A percentile compares a stretch with the other conserved stretches of the same genome.
Conservation (phyloP, 2,797 vertebrate species). For the Buceros bicornis region DNA sequence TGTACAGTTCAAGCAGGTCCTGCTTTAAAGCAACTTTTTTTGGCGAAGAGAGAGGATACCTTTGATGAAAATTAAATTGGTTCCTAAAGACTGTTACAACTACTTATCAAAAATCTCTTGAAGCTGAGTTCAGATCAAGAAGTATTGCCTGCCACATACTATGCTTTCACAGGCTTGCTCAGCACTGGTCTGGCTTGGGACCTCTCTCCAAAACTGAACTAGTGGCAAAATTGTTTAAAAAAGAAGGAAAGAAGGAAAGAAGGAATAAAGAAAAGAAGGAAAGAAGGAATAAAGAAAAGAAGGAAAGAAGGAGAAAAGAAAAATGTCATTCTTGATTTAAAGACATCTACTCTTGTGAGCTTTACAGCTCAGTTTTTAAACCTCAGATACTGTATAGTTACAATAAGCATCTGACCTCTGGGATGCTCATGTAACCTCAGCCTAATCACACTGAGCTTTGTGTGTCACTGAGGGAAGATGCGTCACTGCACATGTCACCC, state of each 20-base stretch:
- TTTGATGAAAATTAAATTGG: conserved; percentile 4
- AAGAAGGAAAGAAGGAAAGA: neutral
- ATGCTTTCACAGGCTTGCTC: neutral
- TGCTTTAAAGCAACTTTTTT: conserved; percentile 6
- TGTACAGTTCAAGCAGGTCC: neutral
- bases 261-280: neutral
- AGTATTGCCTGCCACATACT: neutral
- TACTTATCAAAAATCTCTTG: neutral
- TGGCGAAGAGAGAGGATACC: neutral
- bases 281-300: too few species aligned
- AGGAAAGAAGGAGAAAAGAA: neutral
- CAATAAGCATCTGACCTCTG: neutral
- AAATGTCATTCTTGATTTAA: neutral
- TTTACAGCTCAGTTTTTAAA: neutral
- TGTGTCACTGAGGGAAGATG: neutral
- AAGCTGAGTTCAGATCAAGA: neutral
- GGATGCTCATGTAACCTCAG: neutral
- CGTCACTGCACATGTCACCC: neutral
- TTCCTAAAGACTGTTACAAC: neutral
- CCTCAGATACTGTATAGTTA: neutral
- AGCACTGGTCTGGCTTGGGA: neutral
- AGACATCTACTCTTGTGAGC: neutral
- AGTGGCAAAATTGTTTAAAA: neutral
- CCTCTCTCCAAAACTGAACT: neutral
- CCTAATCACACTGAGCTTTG: neutral